Conservation (phyloP, 2,888 invertebrate species). For the Agrotis segetum region DNA sequence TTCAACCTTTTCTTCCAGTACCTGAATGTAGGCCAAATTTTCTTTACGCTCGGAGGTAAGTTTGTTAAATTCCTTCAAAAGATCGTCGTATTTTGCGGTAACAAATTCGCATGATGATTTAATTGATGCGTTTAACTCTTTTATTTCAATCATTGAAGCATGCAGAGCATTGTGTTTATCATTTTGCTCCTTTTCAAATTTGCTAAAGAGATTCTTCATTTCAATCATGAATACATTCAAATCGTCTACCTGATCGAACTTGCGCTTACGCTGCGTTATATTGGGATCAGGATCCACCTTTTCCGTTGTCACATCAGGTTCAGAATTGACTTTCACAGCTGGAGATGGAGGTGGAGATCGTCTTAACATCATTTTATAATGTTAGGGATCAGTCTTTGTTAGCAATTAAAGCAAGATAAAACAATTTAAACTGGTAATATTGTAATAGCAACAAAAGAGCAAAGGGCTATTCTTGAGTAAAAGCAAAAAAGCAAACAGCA, state of each 20-base stretch:
- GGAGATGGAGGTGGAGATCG: not conserved
- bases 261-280: not conserved
- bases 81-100: not conserved
- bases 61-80: conserved; percentile 3
- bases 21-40: conserved; percentile 1
- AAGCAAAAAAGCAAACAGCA: too few relatives aligned
- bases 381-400: too few relatives aligned
- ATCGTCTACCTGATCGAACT: conserved; percentile 1
- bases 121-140: conserved; percentile 2
- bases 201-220: not conserved
- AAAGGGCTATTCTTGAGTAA: too few relatives aligned
- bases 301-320: conserved; percentile 4
- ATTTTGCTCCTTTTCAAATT: conserved; percentile 8
- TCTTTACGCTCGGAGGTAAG: conserved; percentile 5
- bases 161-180: conserved; percentile 6
- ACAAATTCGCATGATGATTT: conserved; percentile 5
- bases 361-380: too few relatives aligned
- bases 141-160: not conserved
- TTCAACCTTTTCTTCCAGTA: conserved; percentile 10
- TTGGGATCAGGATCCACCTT: not conserved
- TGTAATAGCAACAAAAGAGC: too few relatives aligned
- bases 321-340: not conserved
- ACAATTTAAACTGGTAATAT: too few relatives aligned
- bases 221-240: conserved; percentile 2
- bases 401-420: too few relatives aligned